phyloP scores from a whole-genome alignment of 2,797 vertebrate genomes.

The Falco cherrug region DNA sequence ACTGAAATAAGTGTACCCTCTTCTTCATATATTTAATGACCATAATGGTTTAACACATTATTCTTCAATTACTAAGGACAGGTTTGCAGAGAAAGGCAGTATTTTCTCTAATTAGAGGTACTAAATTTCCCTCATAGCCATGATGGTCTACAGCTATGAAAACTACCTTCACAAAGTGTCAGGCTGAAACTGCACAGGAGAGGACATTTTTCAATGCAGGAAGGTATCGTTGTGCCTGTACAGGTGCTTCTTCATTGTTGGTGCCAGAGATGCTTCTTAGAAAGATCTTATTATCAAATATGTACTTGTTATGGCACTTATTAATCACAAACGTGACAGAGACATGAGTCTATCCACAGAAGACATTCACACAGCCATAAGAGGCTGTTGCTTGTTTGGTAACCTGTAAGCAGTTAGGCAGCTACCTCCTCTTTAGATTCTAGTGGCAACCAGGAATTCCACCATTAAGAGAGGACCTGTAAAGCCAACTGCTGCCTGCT shows the following conservation, averaged over 20 bases:
- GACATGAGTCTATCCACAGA: not conserved
- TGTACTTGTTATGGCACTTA: not conserved
- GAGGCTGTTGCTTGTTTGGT: not conserved
- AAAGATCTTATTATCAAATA: not conserved
- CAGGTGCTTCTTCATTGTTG: not conserved
- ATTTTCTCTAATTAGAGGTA: slow-evolving; percentile 40
- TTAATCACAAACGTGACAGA: not conserved
- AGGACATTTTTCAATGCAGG: not conserved
- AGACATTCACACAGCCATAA: not conserved
- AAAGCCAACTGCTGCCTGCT: not conserved
- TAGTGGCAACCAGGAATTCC: not conserved
- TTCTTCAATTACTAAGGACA: slow-evolving; percentile 48
- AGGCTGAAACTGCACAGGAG: not conserved
- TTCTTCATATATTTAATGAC: slow-evolving; percentile 43
- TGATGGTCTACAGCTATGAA: not conserved
- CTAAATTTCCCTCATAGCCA: slow-evolving; percentile 17
- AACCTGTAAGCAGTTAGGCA: not conserved
- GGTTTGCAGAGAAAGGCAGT: slow-evolving; percentile 18
- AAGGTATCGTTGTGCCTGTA: not conserved
- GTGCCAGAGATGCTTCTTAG: not conserved
- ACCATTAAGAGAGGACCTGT: not conserved
- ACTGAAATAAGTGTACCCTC: slow-evolving; percentile 21
- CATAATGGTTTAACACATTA: slow-evolving; percentile 43
- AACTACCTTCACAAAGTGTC: not conserved
- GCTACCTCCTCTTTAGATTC: not conserved